Conservation (phyloP, 2,888 invertebrate species). For the Lepidonotus clava region DNA sequence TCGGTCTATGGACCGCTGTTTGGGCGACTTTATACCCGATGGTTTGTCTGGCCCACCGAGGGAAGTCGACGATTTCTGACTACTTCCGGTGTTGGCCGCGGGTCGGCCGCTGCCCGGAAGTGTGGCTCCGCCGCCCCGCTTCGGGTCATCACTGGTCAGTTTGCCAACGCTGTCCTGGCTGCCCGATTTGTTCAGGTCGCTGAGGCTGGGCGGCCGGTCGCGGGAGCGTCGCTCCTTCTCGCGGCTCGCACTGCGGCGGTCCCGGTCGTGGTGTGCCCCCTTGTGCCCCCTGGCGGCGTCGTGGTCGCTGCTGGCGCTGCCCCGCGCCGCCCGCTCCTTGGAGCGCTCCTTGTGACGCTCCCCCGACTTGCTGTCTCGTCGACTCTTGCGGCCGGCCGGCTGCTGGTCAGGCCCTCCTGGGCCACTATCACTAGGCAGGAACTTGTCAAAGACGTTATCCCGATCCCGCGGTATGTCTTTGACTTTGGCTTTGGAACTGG, state of each 20-base stretch:
- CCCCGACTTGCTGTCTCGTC: constrained; percentile 7
- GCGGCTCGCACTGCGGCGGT: constrained; percentile 4
- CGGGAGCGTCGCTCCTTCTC: constrained; percentile 21
- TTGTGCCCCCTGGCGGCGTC: background rate
- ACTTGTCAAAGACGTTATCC: constrained; percentile 48
- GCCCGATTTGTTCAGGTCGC: background rate
- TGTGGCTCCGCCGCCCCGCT: background rate
- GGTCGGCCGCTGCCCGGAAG: background rate
- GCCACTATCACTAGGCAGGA: background rate
- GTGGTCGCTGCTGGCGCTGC: constrained; percentile 14
- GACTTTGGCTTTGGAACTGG: constrained; percentile 4
- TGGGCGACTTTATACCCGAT: background rate
- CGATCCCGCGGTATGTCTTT: constrained; percentile 38
- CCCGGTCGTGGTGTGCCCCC: background rate
- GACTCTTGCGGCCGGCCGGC: constrained; percentile 16
- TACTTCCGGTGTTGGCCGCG: background rate
- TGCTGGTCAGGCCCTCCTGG: background rate
- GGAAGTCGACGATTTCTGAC: background rate
- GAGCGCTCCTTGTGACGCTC: constrained; percentile 21
- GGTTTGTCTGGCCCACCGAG: background rate
- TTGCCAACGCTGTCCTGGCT: constrained; percentile 5
- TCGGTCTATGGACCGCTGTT: background rate
- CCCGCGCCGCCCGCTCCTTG: background rate
- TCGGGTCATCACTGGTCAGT: background rate
- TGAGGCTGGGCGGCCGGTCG: background rate